Percentiles rank a stretch among this genome's conserved stretches.
These are phyloP conservation scores for Pristis pectinata DNA, from an alignment of 2,797 vertebrate species.

Conservation along the genomic window DNA sequence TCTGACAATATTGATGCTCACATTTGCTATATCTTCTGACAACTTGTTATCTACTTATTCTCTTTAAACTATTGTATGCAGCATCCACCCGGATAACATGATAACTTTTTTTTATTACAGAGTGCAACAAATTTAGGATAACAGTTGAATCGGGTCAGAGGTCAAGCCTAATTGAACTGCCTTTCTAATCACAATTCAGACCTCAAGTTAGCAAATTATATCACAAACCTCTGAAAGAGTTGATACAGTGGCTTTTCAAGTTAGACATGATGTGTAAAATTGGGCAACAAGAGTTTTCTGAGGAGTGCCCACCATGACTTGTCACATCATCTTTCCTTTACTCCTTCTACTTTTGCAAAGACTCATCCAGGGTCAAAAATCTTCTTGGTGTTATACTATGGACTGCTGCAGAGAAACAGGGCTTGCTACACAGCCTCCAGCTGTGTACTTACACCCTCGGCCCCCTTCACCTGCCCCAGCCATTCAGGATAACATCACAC, in stretches of 20 bases:
- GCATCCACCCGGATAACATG: not conserved
- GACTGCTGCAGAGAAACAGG: slow-evolving; percentile 87
- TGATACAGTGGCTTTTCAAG: slow-evolving; percentile 82
- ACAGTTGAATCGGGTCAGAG: slow-evolving; percentile 36
- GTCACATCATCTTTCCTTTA: slow-evolving; percentile 82
- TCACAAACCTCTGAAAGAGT: slow-evolving; percentile 76
- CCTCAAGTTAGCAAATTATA: slow-evolving; percentile 98
- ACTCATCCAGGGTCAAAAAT: slow-evolving; percentile 80
- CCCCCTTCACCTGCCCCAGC: slow-evolving; percentile 88
- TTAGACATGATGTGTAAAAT: slow-evolving; percentile 95
- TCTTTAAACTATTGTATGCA: slow-evolving; percentile 2
- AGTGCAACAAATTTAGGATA: not conserved
- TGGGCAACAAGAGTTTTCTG: slow-evolving; percentile 93
- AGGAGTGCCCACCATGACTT: slow-evolving; percentile 79
- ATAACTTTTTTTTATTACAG: slow-evolving; percentile 2
- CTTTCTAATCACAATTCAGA: slow-evolving; percentile 98
- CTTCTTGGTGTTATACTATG: slow-evolving; percentile 82
- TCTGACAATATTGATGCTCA: slow-evolving; percentile 1
- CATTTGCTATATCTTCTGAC: not conserved
- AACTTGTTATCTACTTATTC: not conserved
- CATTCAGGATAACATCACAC: slow-evolving; percentile 95
- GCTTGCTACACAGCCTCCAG: slow-evolving; percentile 89
- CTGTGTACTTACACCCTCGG: slow-evolving; percentile 86
- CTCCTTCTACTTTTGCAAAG: slow-evolving; percentile 65
- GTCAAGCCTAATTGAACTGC: slow-evolving; percentile 68